Evolutionary conservation across 1,140 invertebrate species (phyloP).

Genomic region (Linepithema humile): DNA sequence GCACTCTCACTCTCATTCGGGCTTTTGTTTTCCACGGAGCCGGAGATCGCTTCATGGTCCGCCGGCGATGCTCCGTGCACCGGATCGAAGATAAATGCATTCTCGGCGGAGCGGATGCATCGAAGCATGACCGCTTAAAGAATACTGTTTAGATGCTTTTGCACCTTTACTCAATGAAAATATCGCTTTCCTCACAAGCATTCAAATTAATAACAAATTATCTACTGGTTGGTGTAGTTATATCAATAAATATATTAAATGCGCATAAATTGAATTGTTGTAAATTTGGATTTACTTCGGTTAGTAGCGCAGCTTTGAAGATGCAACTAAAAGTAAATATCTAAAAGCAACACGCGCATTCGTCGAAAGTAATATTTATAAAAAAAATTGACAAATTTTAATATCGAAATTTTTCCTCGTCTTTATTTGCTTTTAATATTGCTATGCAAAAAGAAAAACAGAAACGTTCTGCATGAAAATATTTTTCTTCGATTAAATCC

Average conservation of each 20-base stretch:
- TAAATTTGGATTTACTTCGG: too few relatives aligned
- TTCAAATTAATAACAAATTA: not conserved
- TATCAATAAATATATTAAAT: too few relatives aligned
- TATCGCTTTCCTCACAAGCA: not conserved
- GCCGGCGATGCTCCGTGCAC: conserved; percentile 16
- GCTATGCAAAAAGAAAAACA: not conserved
- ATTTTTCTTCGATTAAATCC: not conserved
- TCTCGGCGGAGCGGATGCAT: conserved; percentile 16
- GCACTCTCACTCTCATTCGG: conserved; percentile 38
- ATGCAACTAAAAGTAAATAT: too few relatives aligned
- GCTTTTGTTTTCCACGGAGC: conserved; percentile 11
- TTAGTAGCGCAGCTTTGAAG: too few relatives aligned
- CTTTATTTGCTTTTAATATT: not conserved
- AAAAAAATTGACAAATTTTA: too few relatives aligned
- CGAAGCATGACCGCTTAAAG: conserved; percentile 24
- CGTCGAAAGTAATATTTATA: too few relatives aligned
- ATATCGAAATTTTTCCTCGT: too few relatives aligned
- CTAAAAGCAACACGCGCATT: too few relatives aligned
- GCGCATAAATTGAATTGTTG: too few relatives aligned
- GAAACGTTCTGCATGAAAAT: not conserved
- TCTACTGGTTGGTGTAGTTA: too few relatives aligned
- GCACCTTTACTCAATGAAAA: conserved; percentile 21
- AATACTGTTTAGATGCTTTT: conserved; percentile 1
- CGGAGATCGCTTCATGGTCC: conserved; percentile 23
- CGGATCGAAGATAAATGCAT: conserved; percentile 48